Conservation (phyloP, 2,113 vertebrate species). For the Anas platyrhynchos region DNA sequence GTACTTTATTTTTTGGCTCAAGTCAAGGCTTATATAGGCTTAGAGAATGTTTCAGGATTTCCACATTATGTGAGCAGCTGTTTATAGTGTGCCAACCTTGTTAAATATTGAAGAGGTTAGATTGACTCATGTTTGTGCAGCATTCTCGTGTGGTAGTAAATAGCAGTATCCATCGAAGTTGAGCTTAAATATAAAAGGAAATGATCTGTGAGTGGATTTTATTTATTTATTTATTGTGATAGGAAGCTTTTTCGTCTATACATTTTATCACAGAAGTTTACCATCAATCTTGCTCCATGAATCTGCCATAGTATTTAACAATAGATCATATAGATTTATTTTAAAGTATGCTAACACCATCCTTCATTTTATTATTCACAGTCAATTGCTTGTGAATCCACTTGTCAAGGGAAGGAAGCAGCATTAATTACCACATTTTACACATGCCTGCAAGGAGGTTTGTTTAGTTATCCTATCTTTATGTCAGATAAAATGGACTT, state of each 20-base stretch:
- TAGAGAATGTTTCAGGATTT: constrained; percentile 63
- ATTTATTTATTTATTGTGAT: neutral
- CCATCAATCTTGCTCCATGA: neutral
- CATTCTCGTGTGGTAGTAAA: constrained; percentile 8
- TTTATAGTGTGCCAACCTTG: constrained; percentile 54
- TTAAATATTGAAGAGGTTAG: constrained; percentile 62
- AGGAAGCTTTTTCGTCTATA: neutral
- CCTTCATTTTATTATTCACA: constrained; percentile 1
- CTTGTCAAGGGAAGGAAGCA: neutral
- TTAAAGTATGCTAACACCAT: constrained; percentile 13
- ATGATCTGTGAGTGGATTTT: neutral
- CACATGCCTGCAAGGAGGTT: neutral
- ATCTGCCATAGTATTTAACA: neutral
- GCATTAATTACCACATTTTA: constrained; percentile 18
- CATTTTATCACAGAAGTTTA: neutral
- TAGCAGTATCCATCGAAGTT: constrained; percentile 10
- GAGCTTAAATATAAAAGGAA: constrained; percentile 26
- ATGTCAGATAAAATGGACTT: neutral
- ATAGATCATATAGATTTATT: constrained; percentile 10
- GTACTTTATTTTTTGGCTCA: constrained; percentile 64
- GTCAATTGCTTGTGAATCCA: neutral
- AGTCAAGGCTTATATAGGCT: constrained; percentile 62
- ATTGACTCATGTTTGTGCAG: constrained; percentile 9
- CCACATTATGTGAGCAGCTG: constrained; percentile 63
- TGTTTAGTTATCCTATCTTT: neutral